These are phyloP conservation scores for Podarcis raffonei DNA, from an alignment of 2,113 vertebrate species.

Conservation along the genomic window DNA sequence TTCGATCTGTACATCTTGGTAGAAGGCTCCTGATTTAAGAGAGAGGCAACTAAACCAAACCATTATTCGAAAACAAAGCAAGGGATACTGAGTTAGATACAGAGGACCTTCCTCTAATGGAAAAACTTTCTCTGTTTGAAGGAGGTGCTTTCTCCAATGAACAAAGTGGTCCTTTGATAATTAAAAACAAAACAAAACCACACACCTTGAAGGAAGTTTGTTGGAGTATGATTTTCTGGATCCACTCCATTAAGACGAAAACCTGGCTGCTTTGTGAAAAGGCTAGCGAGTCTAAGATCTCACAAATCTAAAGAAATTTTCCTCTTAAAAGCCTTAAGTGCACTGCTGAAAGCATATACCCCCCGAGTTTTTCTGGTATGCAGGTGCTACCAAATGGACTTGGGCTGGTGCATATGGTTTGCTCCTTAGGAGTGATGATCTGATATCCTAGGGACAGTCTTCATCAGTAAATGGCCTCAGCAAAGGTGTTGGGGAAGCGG, in stretches of 20 bases:
- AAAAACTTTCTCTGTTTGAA: neutral
- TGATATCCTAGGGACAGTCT: neutral
- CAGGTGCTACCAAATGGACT: neutral
- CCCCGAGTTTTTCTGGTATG: neutral
- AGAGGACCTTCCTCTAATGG: neutral
- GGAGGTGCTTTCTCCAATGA: neutral
- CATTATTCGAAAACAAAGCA: neutral
- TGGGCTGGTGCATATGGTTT: neutral
- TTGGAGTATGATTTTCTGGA: neutral
- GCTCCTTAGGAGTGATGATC: neutral
- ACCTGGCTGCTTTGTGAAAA: neutral
- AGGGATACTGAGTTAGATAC: neutral
- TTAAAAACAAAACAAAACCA: neutral
- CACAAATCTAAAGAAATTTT: neutral
- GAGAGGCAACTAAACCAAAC: neutral
- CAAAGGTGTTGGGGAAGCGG: neutral
- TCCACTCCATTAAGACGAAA: neutral
- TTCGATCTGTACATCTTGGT: neutral
- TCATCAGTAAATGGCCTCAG: neutral
- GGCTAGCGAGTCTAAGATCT: neutral
- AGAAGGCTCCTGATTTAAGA: neutral
- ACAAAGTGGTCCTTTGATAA: neutral
- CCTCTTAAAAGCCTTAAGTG: neutral
- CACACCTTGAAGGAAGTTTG: neutral
- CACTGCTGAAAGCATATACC: neutral